Evolutionary conservation across 2,888 invertebrate species (phyloP).

Genomic region (Micoletzkya japonica): DNA sequence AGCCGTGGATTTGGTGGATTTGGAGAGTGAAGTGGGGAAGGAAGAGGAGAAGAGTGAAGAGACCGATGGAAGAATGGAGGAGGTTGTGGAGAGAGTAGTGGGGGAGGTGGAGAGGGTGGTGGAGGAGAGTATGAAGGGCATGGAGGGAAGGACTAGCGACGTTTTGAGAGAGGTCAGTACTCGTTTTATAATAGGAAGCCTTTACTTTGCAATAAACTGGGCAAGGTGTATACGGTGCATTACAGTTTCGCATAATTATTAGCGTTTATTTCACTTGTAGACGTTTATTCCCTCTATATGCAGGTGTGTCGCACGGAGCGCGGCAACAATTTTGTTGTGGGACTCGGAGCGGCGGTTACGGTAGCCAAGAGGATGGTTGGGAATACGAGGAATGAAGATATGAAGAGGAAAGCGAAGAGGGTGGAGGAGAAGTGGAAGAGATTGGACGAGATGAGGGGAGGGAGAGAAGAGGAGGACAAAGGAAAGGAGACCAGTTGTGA

Average conservation of each 20-base stretch:
- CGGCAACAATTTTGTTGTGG: conserved; percentile 35
- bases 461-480: too few relatives aligned
- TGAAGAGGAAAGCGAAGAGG: conserved; percentile 13
- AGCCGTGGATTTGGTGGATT: conserved; percentile 28
- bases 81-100: conserved; percentile 6
- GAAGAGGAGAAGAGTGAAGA: background rate
- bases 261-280: background rate
- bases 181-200: background rate
- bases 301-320: conserved; percentile 40
- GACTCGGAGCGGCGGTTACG: conserved; percentile 1
- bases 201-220: background rate
- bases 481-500: background rate
- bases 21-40: conserved; percentile 29
- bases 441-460: background rate
- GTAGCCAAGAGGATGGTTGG: conserved; percentile 4
- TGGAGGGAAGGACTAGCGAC: conserved; percentile 20
- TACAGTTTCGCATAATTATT: background rate
- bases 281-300: background rate
- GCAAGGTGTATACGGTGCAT: background rate
- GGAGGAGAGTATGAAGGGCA: background rate
- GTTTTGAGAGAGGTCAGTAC: conserved; percentile 19
- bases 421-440: conserved; percentile 14
- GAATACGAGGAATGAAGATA: background rate
- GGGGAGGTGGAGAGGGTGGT: background rate
- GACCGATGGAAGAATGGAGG: background rate